These are phyloP conservation scores for Carassius carassius DNA, from an alignment of 2,113 vertebrate species.

Conservation along the genomic window DNA sequence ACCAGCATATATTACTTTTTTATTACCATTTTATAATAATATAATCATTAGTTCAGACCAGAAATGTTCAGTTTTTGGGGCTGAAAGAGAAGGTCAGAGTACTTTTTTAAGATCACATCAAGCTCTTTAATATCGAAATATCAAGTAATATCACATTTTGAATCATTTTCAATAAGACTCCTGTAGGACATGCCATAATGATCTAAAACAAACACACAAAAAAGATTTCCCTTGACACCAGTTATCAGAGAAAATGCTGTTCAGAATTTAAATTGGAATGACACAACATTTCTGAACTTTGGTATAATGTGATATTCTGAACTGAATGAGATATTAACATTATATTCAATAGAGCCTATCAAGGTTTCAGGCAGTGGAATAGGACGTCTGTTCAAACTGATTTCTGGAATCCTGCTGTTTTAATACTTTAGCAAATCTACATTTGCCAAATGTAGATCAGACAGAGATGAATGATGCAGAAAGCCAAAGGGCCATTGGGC, in stretches of 20 bases:
- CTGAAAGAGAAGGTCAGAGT: not conserved
- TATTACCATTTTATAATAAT: not conserved
- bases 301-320: too few relatives aligned
- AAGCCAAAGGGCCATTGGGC: too few relatives aligned
- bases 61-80: not conserved
- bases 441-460: too few relatives aligned
- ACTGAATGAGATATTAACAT: not conserved
- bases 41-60: not conserved
- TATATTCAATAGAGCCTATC: not conserved
- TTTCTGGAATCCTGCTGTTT: not conserved
- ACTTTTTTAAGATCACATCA: not conserved
- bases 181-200: not conserved
- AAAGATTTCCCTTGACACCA: not conserved
- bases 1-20: not conserved
- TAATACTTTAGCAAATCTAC: not conserved
- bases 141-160: not conserved
- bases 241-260: constrained; percentile 2
- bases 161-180: not conserved
- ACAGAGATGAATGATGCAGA: not conserved
- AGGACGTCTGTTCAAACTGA: not conserved
- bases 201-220: not conserved
- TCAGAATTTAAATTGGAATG: not conserved
- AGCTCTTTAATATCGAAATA: not conserved
- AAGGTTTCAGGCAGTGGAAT: not conserved
- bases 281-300: not conserved